Conservation (phyloP, 2,888 invertebrate species). For the Limenitis camilla region DNA sequence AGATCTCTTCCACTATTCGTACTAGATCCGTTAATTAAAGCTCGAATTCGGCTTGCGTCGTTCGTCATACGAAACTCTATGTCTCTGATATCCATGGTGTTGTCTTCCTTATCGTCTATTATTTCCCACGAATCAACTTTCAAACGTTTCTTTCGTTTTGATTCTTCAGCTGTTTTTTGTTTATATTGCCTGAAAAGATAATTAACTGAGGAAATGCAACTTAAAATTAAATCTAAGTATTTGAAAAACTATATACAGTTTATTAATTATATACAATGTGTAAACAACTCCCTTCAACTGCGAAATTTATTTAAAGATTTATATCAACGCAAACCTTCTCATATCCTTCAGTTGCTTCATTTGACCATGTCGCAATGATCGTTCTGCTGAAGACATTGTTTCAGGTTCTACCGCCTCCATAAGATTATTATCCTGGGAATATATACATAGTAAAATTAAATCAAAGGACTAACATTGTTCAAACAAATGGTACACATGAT, state of each 20-base stretch:
- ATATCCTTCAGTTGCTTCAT: slow-evolving; percentile 88
- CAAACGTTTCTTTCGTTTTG: slow-evolving; percentile 82
- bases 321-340: slow-evolving; percentile 66
- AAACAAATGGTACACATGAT: background rate
- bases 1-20: slow-evolving; percentile 56
- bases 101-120: slow-evolving; percentile 75
- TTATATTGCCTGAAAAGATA: slow-evolving; percentile 73
- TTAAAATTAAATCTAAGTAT: no score
- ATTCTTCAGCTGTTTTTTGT: slow-evolving; percentile 76
- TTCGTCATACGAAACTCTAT: slow-evolving; percentile 90
- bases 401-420: slow-evolving; percentile 65
- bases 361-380: slow-evolving; percentile 90
- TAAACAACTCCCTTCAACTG: no score
- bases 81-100: slow-evolving; percentile 83
- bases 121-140: slow-evolving; percentile 81
- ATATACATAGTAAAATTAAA: background rate
- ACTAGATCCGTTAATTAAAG: slow-evolving; percentile 53
- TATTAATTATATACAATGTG: no score
- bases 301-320: no score
- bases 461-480: background rate
- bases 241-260: no score
- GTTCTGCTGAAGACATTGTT: slow-evolving; percentile 80
- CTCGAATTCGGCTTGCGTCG: slow-evolving; percentile 82
- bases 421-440: slow-evolving; percentile 76
- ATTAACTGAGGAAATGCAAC: no score